Percentiles rank a stretch among this genome's conserved stretches.
Conservation (phyloP, 2,113 vertebrate species). For the Nothocercus julius region DNA sequence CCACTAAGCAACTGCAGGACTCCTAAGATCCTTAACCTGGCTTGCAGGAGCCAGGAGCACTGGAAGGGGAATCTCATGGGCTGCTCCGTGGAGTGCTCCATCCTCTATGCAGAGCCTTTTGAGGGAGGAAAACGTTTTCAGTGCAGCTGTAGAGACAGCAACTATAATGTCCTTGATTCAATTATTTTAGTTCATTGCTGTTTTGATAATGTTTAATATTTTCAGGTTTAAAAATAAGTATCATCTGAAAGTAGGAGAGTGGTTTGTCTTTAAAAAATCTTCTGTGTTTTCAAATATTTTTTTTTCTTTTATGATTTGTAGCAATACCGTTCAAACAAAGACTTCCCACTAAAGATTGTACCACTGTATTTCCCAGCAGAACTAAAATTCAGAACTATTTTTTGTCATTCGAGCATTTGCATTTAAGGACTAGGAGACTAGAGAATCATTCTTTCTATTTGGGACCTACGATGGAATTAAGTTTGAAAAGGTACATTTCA, state of each 20-base stretch:
- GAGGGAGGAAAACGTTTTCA: not conserved
- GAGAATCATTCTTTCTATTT: not conserved
- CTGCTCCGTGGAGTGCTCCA: not conserved
- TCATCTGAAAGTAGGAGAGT: not conserved
- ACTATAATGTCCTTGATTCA: not conserved
- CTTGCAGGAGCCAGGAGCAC: not conserved
- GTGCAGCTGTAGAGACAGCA: not conserved
- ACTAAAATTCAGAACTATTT: not conserved
- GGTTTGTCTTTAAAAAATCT: not conserved
- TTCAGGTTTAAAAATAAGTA: not conserved
- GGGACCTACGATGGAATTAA: not conserved
- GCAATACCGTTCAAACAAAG: not conserved
- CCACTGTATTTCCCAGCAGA: not conserved
- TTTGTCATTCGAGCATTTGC: not conserved
- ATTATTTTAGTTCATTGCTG: not conserved
- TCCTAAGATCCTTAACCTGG: not conserved
- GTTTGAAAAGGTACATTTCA: not conserved
- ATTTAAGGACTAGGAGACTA: not conserved
- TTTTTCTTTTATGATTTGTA: not conserved
- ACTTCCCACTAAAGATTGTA: not conserved
- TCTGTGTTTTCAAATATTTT: accelerated
- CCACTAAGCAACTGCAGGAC: not conserved
- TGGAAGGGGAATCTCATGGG: not conserved
- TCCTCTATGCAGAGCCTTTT: not conserved
- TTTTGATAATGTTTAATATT: not conserved